Evolutionary conservation across 2,797 vertebrate species (phyloP).

Genomic region (Melanotaenia boesemani): DNA sequence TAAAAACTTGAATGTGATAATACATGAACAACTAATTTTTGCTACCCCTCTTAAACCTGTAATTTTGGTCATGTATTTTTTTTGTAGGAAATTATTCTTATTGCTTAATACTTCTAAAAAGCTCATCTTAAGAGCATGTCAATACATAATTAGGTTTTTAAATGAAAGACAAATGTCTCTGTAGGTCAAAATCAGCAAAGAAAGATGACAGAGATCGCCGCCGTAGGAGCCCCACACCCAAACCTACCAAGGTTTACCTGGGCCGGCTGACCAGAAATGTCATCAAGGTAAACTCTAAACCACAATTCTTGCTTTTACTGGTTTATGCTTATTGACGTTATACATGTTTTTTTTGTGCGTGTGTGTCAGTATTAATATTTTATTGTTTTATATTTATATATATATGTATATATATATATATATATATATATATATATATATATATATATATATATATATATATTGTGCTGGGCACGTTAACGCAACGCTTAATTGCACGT

Average conservation of each 20-base stretch:
- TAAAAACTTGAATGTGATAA: not conserved
- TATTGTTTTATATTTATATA: too few species aligned
- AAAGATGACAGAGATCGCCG: slow-evolving; percentile 92
- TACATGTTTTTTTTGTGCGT: not conserved
- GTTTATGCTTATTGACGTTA: not conserved
- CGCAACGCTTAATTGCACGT: too few species aligned
- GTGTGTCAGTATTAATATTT: not conserved
- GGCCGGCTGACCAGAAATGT: slow-evolving; percentile 93
- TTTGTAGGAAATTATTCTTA: not conserved
- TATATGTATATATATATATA: too few species aligned
- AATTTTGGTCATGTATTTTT: too few species aligned
- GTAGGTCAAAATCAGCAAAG: slow-evolving; percentile 91
- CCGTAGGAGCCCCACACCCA: slow-evolving; percentile 89
- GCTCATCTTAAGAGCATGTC: not conserved
- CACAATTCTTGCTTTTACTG: not conserved
- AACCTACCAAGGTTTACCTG: slow-evolving; percentile 92
- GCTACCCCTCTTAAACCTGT: not conserved
- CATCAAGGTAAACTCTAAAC: slow-evolving; percentile 85
- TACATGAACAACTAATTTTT: not conserved
- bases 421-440: too few species aligned
- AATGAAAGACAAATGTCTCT: slow-evolving; percentile 13
- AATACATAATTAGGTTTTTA: not conserved
- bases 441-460: too few species aligned
- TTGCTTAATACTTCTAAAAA: not conserved
- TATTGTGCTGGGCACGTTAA: too few species aligned